A percentile compares a stretch with the other conserved stretches of the same genome.
Conservation (phyloP, 2,797 vertebrate genomes). For the Acrossocheilus fasciatus region DNA sequence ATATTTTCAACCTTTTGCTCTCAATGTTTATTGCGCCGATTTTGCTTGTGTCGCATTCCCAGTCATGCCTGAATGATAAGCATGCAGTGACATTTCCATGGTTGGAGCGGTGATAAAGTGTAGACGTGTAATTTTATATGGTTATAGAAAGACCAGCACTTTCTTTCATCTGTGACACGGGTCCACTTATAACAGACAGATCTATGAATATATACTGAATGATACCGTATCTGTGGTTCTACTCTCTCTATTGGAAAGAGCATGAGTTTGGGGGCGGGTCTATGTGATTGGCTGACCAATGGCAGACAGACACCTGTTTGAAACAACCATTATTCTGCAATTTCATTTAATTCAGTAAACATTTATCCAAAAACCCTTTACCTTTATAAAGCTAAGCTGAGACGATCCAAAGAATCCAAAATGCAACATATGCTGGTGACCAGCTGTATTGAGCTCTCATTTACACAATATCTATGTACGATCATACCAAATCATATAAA, state of each 20-base stretch:
- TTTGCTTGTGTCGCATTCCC: slow-evolving; percentile 14
- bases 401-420: neutral
- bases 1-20: neutral
- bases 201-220: neutral
- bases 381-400: neutral
- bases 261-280: neutral
- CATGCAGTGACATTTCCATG: slow-evolving; percentile 22
- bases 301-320: neutral
- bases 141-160: neutral
- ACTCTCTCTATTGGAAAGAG: neutral
- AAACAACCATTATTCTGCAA: neutral
- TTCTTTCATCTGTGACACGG: neutral
- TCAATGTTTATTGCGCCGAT: slow-evolving; percentile 8
- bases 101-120: slow-evolving; percentile 1
- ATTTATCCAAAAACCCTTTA: neutral
- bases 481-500: neutral
- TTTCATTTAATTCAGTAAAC: neutral
- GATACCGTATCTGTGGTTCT: neutral
- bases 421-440: neutral
- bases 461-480: neutral
- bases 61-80: slow-evolving; percentile 6
- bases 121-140: slow-evolving; percentile 12
- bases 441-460: neutral
- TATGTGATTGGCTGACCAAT: neutral
- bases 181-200: slow-evolving; percentile 1